Conservation (phyloP, 2,113 vertebrate species). For the Ariopsis seemanni region DNA sequence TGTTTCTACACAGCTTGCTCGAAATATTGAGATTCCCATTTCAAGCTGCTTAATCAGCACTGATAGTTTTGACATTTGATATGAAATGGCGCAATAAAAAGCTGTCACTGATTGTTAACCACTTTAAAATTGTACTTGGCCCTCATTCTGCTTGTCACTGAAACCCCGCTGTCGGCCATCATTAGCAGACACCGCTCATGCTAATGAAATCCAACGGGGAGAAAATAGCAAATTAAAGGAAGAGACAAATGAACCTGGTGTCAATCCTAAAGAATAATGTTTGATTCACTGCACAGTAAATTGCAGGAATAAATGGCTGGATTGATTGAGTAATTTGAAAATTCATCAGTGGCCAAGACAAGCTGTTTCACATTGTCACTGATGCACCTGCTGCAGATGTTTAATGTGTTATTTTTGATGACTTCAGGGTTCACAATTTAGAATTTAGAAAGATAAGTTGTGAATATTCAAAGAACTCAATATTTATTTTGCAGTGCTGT, state of each 20-base stretch:
- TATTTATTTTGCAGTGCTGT: not conserved
- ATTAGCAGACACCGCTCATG: constrained; percentile 30
- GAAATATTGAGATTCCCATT: constrained; percentile 15
- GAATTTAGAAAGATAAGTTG: not conserved
- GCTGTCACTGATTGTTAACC: constrained; percentile 33
- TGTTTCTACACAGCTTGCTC: not conserved
- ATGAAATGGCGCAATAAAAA: constrained; percentile 41
- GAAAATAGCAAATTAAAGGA: constrained; percentile 25
- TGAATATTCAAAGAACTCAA: not conserved
- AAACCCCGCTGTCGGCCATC: constrained; percentile 25
- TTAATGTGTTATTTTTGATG: constrained; percentile 12
- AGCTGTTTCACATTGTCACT: not conserved
- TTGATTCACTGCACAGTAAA: constrained; percentile 34
- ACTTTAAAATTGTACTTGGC: constrained; percentile 20
- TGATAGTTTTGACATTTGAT: constrained; percentile 39
- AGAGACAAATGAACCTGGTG: constrained; percentile 41
- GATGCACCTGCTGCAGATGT: constrained; percentile 16
- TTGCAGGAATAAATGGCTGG: constrained; percentile 27
- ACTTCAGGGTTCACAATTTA: not conserved
- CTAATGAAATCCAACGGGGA: constrained; percentile 44
- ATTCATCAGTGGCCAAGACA: constrained; percentile 29
- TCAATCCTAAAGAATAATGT: constrained; percentile 23
- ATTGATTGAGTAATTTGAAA: constrained; percentile 39
- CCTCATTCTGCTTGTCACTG: constrained; percentile 19
- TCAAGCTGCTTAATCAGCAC: constrained; percentile 29